Evolutionary conservation across 2,888 invertebrate genomes (phyloP).

Genomic region (Dynastes grantii): DNA sequence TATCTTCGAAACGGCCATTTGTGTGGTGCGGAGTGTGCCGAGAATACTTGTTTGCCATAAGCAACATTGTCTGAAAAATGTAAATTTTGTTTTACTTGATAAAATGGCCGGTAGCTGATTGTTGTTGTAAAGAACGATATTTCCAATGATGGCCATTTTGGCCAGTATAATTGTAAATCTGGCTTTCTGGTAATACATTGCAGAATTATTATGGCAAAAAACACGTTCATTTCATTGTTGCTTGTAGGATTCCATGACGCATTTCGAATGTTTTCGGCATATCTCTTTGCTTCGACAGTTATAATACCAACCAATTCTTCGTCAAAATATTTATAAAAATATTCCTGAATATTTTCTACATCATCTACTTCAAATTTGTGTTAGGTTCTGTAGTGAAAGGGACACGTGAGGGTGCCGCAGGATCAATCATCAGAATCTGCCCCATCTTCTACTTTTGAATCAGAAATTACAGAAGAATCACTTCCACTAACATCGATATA

Average conservation of each 20-base stretch:
- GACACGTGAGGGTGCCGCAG: no score
- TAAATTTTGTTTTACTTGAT: slow-evolving; percentile 35
- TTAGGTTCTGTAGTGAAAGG: neutral
- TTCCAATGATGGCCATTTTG: neutral
- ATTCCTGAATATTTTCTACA: neutral
- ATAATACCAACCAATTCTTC: neutral
- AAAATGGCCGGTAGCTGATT: slow-evolving; percentile 12
- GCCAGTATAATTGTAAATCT: slow-evolving; percentile 10
- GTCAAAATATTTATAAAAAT: neutral
- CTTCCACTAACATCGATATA: neutral
- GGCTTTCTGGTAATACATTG: neutral
- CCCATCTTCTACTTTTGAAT: neutral
- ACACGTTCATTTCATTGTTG: neutral
- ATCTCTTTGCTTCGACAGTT: neutral
- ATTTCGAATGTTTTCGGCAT: neutral
- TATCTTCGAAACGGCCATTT: no score
- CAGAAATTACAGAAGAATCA: neutral
- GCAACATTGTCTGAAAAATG: slow-evolving; percentile 17
- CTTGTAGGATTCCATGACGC: neutral
- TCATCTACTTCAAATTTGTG: neutral
- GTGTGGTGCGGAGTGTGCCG: no score
- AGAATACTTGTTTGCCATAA: no score
- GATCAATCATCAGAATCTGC: no score
- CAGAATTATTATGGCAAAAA: neutral
- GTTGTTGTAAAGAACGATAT: slow-evolving; percentile 9